phyloP scores from a whole-genome alignment of 2,888 invertebrate genomes.

The Yponomeuta sedellus region DNA sequence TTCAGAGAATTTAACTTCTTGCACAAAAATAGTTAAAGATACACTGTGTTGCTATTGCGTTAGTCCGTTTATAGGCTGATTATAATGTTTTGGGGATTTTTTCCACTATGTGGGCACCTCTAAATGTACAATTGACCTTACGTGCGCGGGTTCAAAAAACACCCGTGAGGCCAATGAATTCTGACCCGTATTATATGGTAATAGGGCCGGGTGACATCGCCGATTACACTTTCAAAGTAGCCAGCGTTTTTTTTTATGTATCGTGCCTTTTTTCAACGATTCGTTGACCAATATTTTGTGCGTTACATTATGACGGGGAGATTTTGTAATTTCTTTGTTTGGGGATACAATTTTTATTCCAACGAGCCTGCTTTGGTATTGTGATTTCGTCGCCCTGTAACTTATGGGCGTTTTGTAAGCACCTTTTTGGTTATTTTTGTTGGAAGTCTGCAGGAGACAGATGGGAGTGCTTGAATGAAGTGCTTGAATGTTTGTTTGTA shows the following conservation, averaged over 20 bases:
- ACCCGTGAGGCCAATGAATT: constrained; percentile 15
- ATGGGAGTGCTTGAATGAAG: not conserved
- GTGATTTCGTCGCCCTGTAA: constrained; percentile 21
- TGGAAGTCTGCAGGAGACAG: not conserved
- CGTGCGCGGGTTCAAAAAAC: constrained; percentile 22
- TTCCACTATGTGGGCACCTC: not conserved
- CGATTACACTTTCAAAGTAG: constrained; percentile 28
- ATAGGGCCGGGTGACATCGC: constrained; percentile 22
- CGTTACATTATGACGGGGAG: not conserved
- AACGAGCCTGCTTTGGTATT: constrained; percentile 27
- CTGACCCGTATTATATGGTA: constrained; percentile 39
- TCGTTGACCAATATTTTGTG: constrained; percentile 37
- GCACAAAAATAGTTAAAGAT: no score
- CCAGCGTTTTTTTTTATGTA: constrained; percentile 34
- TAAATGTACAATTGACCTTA: constrained; percentile 9
- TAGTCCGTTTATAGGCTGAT: not conserved
- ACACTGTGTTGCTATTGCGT: no score
- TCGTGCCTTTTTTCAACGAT: constrained; percentile 24
- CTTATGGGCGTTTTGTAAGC: not conserved
- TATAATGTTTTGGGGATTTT: not conserved
- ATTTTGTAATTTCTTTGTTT: constrained; percentile 14
- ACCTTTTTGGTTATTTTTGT: not conserved
- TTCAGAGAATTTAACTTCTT: no score
- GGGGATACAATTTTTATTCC: not conserved
- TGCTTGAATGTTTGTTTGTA: not conserved